A percentile compares a stretch with the other conserved stretches of the same genome.
These are phyloP conservation scores for Macaria liturata DNA, from an alignment of 2,888 invertebrate species.

Conservation along the genomic window DNA sequence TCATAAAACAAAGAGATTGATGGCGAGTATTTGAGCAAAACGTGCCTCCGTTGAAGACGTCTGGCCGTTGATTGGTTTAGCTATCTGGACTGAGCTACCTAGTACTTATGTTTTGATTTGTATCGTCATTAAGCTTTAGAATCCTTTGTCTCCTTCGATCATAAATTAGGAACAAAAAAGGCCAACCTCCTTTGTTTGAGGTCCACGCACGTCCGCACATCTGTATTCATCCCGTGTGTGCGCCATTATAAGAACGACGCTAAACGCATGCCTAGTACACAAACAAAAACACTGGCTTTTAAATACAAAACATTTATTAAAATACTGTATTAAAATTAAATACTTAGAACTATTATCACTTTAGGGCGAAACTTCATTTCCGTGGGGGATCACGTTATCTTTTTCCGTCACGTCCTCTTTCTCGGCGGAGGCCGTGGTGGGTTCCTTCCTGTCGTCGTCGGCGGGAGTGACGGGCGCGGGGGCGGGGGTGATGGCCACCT, in stretches of 20 bases:
- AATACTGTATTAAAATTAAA: slow-evolving; percentile 72
- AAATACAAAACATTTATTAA: slow-evolving; percentile 73
- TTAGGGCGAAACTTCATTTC: slow-evolving; percentile 62
- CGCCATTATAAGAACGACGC: slow-evolving; percentile 43
- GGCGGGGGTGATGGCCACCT: slow-evolving; percentile 21
- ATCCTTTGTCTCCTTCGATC: slow-evolving; percentile 12
- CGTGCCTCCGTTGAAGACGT: not conserved
- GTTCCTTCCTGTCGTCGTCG: slow-evolving; percentile 58
- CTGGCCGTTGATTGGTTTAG: slow-evolving; percentile 2
- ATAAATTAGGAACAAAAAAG: slow-evolving; percentile 35
- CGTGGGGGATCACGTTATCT: slow-evolving; percentile 68
- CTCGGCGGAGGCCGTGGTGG: slow-evolving; percentile 55
- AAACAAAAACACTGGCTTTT: slow-evolving; percentile 55
- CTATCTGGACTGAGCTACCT: not conserved
- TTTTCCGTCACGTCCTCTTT: slow-evolving; percentile 61
- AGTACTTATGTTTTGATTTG: not conserved
- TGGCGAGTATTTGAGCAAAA: not conserved
- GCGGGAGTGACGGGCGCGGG: slow-evolving; percentile 28
- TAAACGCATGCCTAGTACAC: slow-evolving; percentile 50
- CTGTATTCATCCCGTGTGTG: slow-evolving; percentile 50
- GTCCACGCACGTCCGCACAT: slow-evolving; percentile 42
- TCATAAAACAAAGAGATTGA: slow-evolving; percentile 2
- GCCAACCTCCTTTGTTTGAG: slow-evolving; percentile 54
- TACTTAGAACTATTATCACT: slow-evolving; percentile 71
- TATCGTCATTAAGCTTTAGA: slow-evolving; percentile 1